Evolutionary conservation across 2,888 invertebrate species (phyloP).

Genomic region (Polylopha cassiicola): DNA sequence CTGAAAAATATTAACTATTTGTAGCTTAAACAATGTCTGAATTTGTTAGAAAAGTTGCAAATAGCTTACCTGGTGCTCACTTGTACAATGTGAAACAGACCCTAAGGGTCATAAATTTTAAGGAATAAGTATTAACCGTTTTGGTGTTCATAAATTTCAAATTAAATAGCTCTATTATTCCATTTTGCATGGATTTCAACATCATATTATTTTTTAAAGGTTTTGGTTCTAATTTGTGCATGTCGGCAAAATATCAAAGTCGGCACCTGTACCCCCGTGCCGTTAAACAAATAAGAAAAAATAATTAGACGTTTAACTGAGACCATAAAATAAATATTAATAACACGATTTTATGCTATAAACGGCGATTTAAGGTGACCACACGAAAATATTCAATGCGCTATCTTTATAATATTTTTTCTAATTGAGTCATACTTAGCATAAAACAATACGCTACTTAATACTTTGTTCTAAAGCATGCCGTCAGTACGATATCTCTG

Average conservation of each 20-base stretch:
- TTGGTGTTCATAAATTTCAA: no score
- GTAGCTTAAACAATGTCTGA: no score
- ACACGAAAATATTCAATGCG: constrained; percentile 19
- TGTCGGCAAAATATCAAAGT: constrained; percentile 55
- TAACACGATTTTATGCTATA: constrained; percentile 58
- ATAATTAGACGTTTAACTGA: constrained; percentile 50
- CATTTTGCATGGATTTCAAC: constrained; percentile 9
- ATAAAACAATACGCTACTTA: no score
- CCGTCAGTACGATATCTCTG: no score
- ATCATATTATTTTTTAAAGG: constrained; percentile 24
- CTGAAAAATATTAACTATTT: no score
- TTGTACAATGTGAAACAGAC: no score
- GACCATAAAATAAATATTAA: constrained; percentile 73
- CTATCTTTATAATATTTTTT: background rate
- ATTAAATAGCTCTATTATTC: background rate
- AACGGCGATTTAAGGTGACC: constrained; percentile 47
- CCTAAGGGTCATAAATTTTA: no score
- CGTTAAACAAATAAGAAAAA: constrained; percentile 66
- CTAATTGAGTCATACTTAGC: no score
- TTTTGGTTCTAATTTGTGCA: constrained; percentile 42
- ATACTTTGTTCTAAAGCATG: no score
- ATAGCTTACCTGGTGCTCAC: no score
- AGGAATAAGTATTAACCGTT: no score
- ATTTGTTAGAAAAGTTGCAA: no score
- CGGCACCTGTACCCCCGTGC: constrained; percentile 61